Conservation (phyloP, 2,797 vertebrate genomes). For the Varecia variegata region DNA sequence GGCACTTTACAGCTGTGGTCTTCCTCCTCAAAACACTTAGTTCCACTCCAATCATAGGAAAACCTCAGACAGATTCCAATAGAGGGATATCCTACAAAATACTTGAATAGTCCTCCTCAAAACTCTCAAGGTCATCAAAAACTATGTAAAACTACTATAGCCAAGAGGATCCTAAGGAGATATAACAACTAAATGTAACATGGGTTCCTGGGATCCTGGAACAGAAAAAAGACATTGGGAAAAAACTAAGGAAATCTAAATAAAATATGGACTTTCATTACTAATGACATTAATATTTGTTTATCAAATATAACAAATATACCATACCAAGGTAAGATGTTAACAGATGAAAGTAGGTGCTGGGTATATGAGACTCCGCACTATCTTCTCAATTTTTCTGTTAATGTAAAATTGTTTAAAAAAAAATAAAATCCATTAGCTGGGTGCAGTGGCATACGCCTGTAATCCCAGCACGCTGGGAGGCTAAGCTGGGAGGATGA, state of each 20-base stretch:
- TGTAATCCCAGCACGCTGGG: no score
- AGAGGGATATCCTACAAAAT: background rate
- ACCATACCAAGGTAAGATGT: background rate
- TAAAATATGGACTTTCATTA: background rate
- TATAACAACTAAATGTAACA: no score
- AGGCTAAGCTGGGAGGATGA: no score
- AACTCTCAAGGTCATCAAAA: background rate
- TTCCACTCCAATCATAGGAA: background rate
- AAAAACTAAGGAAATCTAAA: background rate
- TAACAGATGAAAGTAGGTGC: background rate
- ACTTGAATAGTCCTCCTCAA: background rate
- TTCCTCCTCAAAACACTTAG: background rate
- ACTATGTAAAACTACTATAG: background rate
- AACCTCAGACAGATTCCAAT: background rate
- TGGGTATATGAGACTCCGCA: background rate
- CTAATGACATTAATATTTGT: background rate
- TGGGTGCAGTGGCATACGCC: no score
- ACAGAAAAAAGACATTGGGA: background rate
- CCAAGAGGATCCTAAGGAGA: background rate
- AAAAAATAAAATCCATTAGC: background rate
- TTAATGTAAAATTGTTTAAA: background rate
- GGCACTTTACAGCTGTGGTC: background rate
- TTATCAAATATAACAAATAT: background rate
- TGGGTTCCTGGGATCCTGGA: background rate
- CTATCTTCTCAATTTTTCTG: background rate